Evolutionary conservation across 2,888 invertebrate species (phyloP).

Genomic region (Cetonia aurata): DNA sequence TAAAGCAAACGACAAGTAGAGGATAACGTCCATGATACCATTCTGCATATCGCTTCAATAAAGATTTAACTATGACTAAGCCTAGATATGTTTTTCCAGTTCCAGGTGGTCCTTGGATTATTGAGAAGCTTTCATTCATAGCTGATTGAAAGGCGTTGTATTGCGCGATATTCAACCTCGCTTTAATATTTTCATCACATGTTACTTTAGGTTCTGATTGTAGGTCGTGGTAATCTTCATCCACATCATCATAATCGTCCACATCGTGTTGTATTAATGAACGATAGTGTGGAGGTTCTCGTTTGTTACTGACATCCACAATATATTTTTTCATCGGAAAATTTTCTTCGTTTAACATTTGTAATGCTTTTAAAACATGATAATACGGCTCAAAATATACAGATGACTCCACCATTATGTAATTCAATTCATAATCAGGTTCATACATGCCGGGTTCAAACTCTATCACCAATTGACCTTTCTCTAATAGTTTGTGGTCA

Average conservation of each 20-base stretch:
- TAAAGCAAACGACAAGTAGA: slow-evolving; percentile 84
- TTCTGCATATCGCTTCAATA: slow-evolving; percentile 58
- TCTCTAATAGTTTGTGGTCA: slow-evolving; percentile 65
- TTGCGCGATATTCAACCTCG: slow-evolving; percentile 77
- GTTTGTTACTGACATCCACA: slow-evolving; percentile 63
- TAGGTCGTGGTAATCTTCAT: not conserved
- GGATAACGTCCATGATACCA: slow-evolving; percentile 62
- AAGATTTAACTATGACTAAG: slow-evolving; percentile 75
- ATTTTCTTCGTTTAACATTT: slow-evolving; percentile 69
- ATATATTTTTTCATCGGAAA: slow-evolving; percentile 80
- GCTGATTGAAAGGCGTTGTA: slow-evolving; percentile 76
- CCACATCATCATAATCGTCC: not conserved
- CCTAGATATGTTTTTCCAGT: slow-evolving; percentile 86
- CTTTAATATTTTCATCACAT: slow-evolving; percentile 42
- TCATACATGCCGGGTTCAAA: slow-evolving; percentile 63
- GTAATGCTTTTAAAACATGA: slow-evolving; percentile 79
- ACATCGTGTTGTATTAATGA: not conserved
- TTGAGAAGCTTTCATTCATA: slow-evolving; percentile 76
- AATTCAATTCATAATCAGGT: slow-evolving; percentile 52
- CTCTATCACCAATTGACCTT: slow-evolving; percentile 70
- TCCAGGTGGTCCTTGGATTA: slow-evolving; percentile 87
- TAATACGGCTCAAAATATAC: slow-evolving; percentile 87
- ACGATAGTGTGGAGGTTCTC: slow-evolving; percentile 47
- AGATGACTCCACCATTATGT: slow-evolving; percentile 81
- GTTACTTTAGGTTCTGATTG: not conserved